A percentile compares a stretch with the other conserved stretches of the same genome.
Conservation (phyloP, 1,140 invertebrate species). For the Sipha flava region DNA sequence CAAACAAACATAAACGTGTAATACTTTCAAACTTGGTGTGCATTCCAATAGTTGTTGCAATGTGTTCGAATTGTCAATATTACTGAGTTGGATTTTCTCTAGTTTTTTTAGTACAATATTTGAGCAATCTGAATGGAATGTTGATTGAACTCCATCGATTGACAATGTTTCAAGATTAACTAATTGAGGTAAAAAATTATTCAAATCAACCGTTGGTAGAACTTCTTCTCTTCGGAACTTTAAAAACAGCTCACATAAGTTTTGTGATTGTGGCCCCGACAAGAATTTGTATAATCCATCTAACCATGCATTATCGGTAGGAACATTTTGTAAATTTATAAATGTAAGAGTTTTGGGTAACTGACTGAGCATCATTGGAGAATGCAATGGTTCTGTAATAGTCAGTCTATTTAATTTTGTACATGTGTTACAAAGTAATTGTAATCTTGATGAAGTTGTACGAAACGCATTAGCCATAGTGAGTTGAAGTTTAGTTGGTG, state of each 20-base stretch:
- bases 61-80: slow-evolving; percentile 41
- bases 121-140: slow-evolving; percentile 41
- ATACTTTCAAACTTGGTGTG: slow-evolving; percentile 42
- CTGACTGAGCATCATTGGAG: slow-evolving; percentile 43
- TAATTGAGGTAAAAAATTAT: slow-evolving; percentile 43
- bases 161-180: slow-evolving; percentile 43
- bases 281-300: slow-evolving; percentile 45
- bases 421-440: slow-evolving; percentile 45
- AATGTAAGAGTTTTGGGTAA: slow-evolving; percentile 44
- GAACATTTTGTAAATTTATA: slow-evolving; percentile 45
- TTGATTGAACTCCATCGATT: slow-evolving; percentile 43
- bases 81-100: slow-evolving; percentile 44
- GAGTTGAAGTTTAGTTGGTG: slow-evolving; percentile 36
- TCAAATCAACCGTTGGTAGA: slow-evolving; percentile 43
- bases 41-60: slow-evolving; percentile 44
- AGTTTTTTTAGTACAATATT: slow-evolving; percentile 42
- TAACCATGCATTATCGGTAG: slow-evolving; percentile 44
- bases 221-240: slow-evolving; percentile 41
- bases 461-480: slow-evolving; percentile 43
- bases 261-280: slow-evolving; percentile 41
- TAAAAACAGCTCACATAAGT: slow-evolving; percentile 44
- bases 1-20: slow-evolving; percentile 45
- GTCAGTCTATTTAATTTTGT: slow-evolving; percentile 45
- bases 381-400: slow-evolving; percentile 46
- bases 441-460: slow-evolving; percentile 43